Conservation (phyloP, 2,113 vertebrate genomes). For the Actenoides hombroni region DNA sequence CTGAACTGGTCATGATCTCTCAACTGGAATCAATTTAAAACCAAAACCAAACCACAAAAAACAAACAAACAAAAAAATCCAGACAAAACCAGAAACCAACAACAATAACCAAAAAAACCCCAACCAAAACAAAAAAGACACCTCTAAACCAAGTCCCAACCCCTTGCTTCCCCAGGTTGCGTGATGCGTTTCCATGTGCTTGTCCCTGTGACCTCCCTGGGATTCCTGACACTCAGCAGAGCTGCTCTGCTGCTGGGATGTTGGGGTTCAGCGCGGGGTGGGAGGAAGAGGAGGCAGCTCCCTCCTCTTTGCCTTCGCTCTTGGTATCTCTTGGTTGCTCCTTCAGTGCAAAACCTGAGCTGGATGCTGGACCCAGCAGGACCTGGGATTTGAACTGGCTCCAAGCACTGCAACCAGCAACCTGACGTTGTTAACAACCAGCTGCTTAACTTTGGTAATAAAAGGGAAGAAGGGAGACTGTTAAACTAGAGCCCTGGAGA, state of each 20-base stretch:
- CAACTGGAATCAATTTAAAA: conserved; percentile 44
- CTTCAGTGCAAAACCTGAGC: no score
- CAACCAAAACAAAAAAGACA: no score
- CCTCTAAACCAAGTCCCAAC: no score
- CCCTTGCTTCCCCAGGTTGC: rapidly evolving
- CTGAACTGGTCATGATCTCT: conserved; percentile 22
- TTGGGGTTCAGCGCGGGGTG: rapidly evolving
- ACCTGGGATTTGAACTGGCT: neutral
- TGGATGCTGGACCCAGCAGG: neutral
- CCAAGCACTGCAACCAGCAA: neutral
- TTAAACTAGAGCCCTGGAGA: neutral
- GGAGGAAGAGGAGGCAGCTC: neutral
- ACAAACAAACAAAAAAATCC: neutral
- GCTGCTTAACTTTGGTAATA: neutral
- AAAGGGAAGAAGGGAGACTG: neutral
- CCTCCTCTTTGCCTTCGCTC: rapidly evolving
- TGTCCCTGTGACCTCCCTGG: rapidly evolving
- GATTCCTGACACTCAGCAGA: rapidly evolving
- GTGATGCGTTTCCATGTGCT: no score
- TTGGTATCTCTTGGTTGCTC: neutral
- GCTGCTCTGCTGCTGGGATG: neutral
- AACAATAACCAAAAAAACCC: no score
- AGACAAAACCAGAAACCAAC: no score
- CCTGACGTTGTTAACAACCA: rapidly evolving
- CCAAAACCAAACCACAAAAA: no score